Evolutionary conservation across 2,797 vertebrate genomes (phyloP).

Genomic region (Carduelis carduelis): DNA sequence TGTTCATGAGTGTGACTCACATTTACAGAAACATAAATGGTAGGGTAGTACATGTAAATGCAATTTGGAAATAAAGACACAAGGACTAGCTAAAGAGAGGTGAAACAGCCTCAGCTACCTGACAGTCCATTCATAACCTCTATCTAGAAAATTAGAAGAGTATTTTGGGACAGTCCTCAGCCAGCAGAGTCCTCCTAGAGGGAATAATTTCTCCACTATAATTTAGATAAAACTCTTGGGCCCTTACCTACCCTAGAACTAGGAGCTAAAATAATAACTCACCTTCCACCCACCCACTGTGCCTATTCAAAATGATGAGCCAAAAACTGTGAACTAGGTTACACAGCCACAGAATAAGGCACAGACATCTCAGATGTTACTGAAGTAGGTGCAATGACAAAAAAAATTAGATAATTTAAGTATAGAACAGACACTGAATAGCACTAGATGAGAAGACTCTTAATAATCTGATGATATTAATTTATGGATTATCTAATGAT

Average conservation of each 20-base stretch:
- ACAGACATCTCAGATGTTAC: conserved; percentile 1
- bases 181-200: not conserved
- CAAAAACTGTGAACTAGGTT: conserved; percentile 38
- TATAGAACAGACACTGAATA: not conserved
- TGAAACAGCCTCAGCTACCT: not conserved
- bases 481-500: not conserved
- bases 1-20: not conserved
- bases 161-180: conserved; percentile 19
- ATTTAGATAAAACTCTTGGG: conserved; percentile 56
- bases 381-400: conserved; percentile 3
- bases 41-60: not conserved
- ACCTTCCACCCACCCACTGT: conserved; percentile 6
- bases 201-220: conserved; percentile 14
- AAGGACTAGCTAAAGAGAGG: not conserved
- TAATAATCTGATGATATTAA: not conserved
- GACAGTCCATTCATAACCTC: not conserved
- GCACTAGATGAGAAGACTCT: not conserved
- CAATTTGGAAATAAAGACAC: not conserved
- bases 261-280: conserved; percentile 57
- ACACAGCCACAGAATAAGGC: not conserved
- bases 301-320: conserved; percentile 3
- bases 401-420: not conserved
- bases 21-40: not conserved
- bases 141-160: not conserved
- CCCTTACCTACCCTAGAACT: conserved; percentile 58